A percentile compares a stretch with the other conserved stretches of the same genome.
phyloP scores from a whole-genome alignment of 2,797 vertebrate species.

The Characodon lateralis region DNA sequence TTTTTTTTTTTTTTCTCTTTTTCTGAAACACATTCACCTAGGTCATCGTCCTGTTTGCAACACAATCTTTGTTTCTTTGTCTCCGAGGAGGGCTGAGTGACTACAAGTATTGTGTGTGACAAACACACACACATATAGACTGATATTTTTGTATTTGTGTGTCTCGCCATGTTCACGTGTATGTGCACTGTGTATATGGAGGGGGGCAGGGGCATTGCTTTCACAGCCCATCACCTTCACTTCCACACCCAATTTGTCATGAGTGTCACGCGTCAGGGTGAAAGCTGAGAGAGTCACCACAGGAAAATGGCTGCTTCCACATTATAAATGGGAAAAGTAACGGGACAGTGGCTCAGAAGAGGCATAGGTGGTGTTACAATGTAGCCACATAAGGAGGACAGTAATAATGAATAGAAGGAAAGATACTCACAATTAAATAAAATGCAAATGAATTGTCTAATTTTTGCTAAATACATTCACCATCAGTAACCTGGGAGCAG shows the following conservation, averaged over 20 bases:
- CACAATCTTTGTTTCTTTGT: slow-evolving; percentile 77
- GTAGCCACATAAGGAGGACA: slow-evolving; percentile 56
- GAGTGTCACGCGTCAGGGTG: slow-evolving; percentile 87
- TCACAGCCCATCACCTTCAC: slow-evolving; percentile 88
- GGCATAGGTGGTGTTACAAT: slow-evolving; percentile 36
- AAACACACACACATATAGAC: not conserved
- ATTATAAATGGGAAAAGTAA: slow-evolving; percentile 72
- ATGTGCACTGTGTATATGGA: slow-evolving; percentile 63
- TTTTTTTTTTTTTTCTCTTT: slow-evolving; percentile 73
- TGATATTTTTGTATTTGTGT: slow-evolving; percentile 59
- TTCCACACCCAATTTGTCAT: slow-evolving; percentile 90
- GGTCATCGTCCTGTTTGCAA: slow-evolving; percentile 78
- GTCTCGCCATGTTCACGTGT: slow-evolving; percentile 52
- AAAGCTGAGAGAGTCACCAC: slow-evolving; percentile 81
- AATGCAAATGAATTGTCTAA: slow-evolving; percentile 35
- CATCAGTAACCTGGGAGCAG: slow-evolving; percentile 49
- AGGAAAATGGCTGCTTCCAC: slow-evolving; percentile 88
- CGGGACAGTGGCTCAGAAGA: slow-evolving; percentile 52
- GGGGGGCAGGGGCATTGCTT: slow-evolving; percentile 84
- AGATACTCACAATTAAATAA: slow-evolving; percentile 58
- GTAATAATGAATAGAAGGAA: slow-evolving; percentile 49
- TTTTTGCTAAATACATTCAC: slow-evolving; percentile 52
- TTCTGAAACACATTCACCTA: slow-evolving; percentile 86
- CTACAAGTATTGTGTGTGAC: slow-evolving; percentile 35
- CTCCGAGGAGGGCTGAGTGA: slow-evolving; percentile 33